Percentiles rank a stretch among this genome's conserved stretches.
These are phyloP conservation scores for Itoplectis maculator DNA, from an alignment of 2,888 invertebrate genomes.

Conservation along the genomic window DNA sequence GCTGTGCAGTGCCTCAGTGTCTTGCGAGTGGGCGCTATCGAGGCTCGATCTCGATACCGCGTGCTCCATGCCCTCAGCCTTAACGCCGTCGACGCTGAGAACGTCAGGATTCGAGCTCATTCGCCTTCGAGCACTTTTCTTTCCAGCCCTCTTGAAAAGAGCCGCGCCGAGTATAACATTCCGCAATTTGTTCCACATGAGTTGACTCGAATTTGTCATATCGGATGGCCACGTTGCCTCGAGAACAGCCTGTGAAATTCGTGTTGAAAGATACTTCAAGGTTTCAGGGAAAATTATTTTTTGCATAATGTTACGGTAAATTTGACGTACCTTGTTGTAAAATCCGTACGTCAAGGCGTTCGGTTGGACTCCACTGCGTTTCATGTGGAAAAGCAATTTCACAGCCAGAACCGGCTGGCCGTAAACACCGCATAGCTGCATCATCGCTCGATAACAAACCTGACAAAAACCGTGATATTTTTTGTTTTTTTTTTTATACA, in stretches of 20 bases:
- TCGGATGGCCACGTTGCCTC: slow-evolving; percentile 98
- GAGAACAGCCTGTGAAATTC: slow-evolving; percentile 91
- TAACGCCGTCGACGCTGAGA: slow-evolving; percentile 77
- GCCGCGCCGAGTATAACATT: slow-evolving; percentile 96
- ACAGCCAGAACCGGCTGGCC: slow-evolving; percentile 97
- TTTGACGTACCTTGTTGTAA: slow-evolving; percentile 86
- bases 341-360: slow-evolving; percentile 99
- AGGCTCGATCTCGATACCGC: slow-evolving; percentile 83
- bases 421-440: slow-evolving; percentile 98
- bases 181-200: slow-evolving; percentile 97
- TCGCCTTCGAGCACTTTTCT: slow-evolving; percentile 86
- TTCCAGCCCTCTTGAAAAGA: slow-evolving; percentile 93
- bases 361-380: slow-evolving; percentile 96
- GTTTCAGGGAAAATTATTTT: not conserved
- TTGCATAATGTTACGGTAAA: not conserved
- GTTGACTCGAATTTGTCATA: slow-evolving; percentile 92
- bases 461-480: slow-evolving; percentile 76
- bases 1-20: slow-evolving; percentile 81
- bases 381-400: slow-evolving; percentile 95
- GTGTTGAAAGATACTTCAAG: not conserved
- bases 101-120: slow-evolving; percentile 85
- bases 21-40: slow-evolving; percentile 83
- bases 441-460: slow-evolving; percentile 99
- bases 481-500: slow-evolving; percentile 3
- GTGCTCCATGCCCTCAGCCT: slow-evolving; percentile 80